Evolutionary conservation across 2,797 vertebrate genomes (phyloP), one percentile per base, ranked within the genome.

Genomic region (Picus viridis): DNA sequence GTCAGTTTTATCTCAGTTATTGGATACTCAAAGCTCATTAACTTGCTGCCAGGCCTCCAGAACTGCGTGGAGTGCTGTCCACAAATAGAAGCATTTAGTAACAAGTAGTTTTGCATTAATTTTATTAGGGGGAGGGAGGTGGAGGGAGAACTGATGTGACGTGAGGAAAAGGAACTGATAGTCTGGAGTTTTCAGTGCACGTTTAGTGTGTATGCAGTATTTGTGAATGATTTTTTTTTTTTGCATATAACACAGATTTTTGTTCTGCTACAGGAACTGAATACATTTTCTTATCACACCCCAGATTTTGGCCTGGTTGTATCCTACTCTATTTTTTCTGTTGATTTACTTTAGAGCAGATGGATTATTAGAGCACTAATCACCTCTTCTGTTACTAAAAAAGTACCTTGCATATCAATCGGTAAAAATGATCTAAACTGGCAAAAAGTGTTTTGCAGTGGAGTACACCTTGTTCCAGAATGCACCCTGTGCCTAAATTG

Each of bases 11-110:
- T 95, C 86, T 95, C 89, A 47, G 56, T 79, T 94, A 92, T 57
- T 91, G 83, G 95, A 96, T 88, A 54, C 70, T 86, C 67, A 96
- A 70, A 90, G 30, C 53, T 93, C 80, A 92, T 90, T 90, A 92
- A 75, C 71, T 96, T 91, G 26, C 73, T 93, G 29, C 63, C 49
- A 86, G 77, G 62, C 30, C 69, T 86, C 56, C 39, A 62, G 41
- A 96, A 64, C 41, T 58, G 30, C 51, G 19, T n/a, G 36, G 32
- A 67, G 86, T 94, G 90, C 77, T 88, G 81, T 91, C 79, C 88
- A 81, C 63, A 91, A 89, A 83, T 57, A 56, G 13, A 71, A 86
- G 49, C 74, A 72, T 54, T 76, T 87, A 83, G 62, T 77, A 75
- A 32, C 54, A 83, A 88, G 36, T 47, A 69, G 16, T 76, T 94